These are phyloP conservation scores for Ectropis crepuscularia DNA, from an alignment of 2,888 invertebrate genomes.

Conservation along the genomic window DNA sequence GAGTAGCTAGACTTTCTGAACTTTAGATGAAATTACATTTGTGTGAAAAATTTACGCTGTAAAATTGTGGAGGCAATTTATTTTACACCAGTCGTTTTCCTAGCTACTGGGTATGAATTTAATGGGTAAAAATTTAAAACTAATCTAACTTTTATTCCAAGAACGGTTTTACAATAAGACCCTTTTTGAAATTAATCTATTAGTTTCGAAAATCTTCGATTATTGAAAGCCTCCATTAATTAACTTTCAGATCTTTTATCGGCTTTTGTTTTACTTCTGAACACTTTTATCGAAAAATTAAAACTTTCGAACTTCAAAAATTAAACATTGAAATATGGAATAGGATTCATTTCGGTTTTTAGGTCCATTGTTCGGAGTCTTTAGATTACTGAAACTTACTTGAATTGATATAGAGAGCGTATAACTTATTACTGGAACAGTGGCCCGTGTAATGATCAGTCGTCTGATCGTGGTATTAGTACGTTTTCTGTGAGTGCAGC, in stretches of 20 bases:
- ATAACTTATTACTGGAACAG: not conserved
- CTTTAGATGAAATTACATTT: slow-evolving; percentile 17
- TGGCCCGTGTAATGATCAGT: slow-evolving; percentile 6
- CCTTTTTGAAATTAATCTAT: slow-evolving; percentile 5
- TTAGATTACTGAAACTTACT: slow-evolving; percentile 3
- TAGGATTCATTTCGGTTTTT: slow-evolving; percentile 6
- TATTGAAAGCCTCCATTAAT: slow-evolving; percentile 19
- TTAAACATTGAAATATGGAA: slow-evolving; percentile 2
- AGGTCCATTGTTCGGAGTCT: slow-evolving; percentile 5
- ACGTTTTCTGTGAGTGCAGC: slow-evolving; percentile 6
- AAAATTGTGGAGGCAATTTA: slow-evolving; percentile 3
- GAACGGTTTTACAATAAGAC: slow-evolving; percentile 6
- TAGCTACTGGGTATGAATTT: not conserved
- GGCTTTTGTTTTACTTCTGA: slow-evolving; percentile 14
- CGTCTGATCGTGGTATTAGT: slow-evolving; percentile 12
- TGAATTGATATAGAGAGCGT: slow-evolving; percentile 1
- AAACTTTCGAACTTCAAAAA: slow-evolving; percentile 12
- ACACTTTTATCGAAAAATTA: slow-evolving; percentile 17
- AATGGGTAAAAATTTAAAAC: not conserved
- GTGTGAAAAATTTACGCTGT: slow-evolving; percentile 1
- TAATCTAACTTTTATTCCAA: not conserved
- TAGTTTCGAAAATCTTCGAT: slow-evolving; percentile 15
- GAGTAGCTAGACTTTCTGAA: slow-evolving; percentile 5
- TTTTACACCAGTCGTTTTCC: not conserved
- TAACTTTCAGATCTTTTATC: slow-evolving; percentile 19